Conservation (phyloP, 92 coral and sea anemone genomes). For the Paragorgia papillata region DNA sequence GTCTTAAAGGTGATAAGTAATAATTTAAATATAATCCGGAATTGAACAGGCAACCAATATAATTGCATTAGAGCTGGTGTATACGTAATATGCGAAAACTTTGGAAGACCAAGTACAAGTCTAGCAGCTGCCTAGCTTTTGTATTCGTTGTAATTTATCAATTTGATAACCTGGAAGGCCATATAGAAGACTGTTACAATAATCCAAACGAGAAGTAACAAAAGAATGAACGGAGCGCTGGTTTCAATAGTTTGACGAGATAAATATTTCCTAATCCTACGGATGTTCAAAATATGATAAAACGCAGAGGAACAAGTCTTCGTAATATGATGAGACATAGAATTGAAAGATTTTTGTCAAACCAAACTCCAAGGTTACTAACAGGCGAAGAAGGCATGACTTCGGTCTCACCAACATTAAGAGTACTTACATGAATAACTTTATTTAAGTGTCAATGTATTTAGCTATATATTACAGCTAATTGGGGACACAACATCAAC, state of each 20-base stretch:
- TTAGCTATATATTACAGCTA: no score
- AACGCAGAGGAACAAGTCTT: conserved; percentile 49
- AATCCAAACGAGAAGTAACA: conserved; percentile 53
- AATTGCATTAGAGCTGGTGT: conserved; percentile 39
- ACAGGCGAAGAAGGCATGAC: conserved; percentile 41
- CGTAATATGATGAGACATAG: conserved; percentile 48
- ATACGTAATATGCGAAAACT: conserved; percentile 38
- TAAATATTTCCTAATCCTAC: conserved; percentile 37
- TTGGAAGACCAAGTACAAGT: conserved; percentile 30
- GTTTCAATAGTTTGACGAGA: conserved; percentile 25
- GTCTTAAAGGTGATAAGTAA: conserved; percentile 46
- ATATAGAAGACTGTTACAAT: conserved; percentile 56
- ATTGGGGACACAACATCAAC: conserved; percentile 17
- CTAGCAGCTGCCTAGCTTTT: conserved; percentile 62
- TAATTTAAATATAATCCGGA: conserved; percentile 40
- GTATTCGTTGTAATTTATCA: conserved; percentile 48
- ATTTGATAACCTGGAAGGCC: conserved; percentile 57
- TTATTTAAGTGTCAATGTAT: no score
- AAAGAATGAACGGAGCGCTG: conserved; percentile 49
- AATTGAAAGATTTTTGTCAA: conserved; percentile 35
- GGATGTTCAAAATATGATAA: conserved; percentile 47
- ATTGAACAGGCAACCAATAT: conserved; percentile 51
- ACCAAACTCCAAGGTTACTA: conserved; percentile 57
- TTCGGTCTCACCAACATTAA: conserved; percentile 37
- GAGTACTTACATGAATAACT: conserved; percentile 12